A percentile compares a stretch with the other conserved stretches of the same genome.
phyloP scores from a whole-genome alignment of 2,113 vertebrate species.

The Turdus rufiventris region DNA sequence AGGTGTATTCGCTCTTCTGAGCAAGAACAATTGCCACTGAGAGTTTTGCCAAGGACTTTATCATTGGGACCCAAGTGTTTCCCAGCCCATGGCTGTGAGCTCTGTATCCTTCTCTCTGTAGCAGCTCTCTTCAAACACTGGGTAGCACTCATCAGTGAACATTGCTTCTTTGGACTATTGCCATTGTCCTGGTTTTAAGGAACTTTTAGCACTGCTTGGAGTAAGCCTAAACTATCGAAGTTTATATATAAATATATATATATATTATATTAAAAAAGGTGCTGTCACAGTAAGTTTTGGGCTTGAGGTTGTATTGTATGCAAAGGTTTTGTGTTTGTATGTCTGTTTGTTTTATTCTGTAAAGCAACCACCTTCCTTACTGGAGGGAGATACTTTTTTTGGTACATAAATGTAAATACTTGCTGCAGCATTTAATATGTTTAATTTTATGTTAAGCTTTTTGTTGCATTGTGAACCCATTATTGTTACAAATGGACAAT shows the following conservation, averaged over 20 bases:
- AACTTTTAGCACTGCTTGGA: slow-evolving; percentile 71
- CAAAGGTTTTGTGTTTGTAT: slow-evolving; percentile 75
- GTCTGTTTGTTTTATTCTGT: slow-evolving; percentile 75
- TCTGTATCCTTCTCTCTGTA: background rate
- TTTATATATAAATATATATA: slow-evolving; percentile 58
- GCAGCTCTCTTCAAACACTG: slow-evolving; percentile 10
- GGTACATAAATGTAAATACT: slow-evolving; percentile 97
- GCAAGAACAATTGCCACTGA: background rate
- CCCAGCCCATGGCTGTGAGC: background rate
- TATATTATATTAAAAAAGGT: slow-evolving; percentile 64
- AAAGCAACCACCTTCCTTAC: slow-evolving; percentile 94
- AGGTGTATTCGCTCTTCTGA: background rate
- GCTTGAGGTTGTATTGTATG: slow-evolving; percentile 74
- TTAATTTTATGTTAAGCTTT: slow-evolving; percentile 84
- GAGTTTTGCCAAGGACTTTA: slow-evolving; percentile 18
- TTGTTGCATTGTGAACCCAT: slow-evolving; percentile 82
- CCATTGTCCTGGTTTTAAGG: slow-evolving; percentile 55
- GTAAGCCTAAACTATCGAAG: slow-evolving; percentile 68
- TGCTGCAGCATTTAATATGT: slow-evolving; percentile 90
- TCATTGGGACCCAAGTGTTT: background rate
- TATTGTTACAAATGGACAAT: slow-evolving; percentile 84
- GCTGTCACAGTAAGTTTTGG: slow-evolving; percentile 75
- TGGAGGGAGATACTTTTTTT: slow-evolving; percentile 83
- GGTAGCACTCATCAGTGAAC: background rate
- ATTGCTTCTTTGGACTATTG: slow-evolving; percentile 37